phyloP scores from a whole-genome alignment of 2,888 invertebrate species.

The Nezara viridula region DNA sequence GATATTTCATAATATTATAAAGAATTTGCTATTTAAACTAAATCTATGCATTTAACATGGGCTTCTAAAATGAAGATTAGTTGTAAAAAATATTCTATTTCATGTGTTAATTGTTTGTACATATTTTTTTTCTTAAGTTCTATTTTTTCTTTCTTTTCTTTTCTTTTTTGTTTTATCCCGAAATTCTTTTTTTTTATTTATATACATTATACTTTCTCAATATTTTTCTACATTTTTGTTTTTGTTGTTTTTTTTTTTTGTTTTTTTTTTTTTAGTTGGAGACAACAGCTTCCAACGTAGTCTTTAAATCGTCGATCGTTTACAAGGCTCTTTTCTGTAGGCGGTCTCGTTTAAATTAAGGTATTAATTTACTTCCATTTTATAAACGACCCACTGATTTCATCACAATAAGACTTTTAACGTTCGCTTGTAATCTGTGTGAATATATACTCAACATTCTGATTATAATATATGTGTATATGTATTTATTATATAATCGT shows the following conservation, averaged over 20 bases:
- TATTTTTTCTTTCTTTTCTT: neutral
- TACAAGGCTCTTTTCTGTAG: constrained; percentile 32
- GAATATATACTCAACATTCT: constrained; percentile 45
- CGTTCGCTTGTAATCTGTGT: constrained; percentile 43
- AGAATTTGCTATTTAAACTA: constrained; percentile 30
- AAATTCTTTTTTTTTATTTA: neutral
- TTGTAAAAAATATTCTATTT: neutral
- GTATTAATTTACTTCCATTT: constrained; percentile 47
- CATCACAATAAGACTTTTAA: constrained; percentile 44
- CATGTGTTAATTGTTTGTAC: neutral
- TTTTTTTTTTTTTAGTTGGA: neutral
- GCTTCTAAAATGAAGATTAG: constrained; percentile 4
- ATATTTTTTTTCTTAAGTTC: neutral
- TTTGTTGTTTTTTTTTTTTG: neutral
- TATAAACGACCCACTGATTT: constrained; percentile 27
- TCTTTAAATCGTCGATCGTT: constrained; percentile 18
- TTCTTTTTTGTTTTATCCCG: neutral
- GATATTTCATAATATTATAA: neutral
- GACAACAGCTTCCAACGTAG: constrained; percentile 31
- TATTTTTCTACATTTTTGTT: neutral
- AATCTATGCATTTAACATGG: neutral
- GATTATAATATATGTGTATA: constrained; percentile 56
- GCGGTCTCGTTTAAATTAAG: constrained; percentile 12
- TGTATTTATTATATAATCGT: constrained; percentile 55
- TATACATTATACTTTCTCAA: neutral